Evolutionary conservation across 2,797 vertebrate genomes (phyloP), one percentile per base, ranked within the genome.

Genomic region (Mus minutoides): DNA sequence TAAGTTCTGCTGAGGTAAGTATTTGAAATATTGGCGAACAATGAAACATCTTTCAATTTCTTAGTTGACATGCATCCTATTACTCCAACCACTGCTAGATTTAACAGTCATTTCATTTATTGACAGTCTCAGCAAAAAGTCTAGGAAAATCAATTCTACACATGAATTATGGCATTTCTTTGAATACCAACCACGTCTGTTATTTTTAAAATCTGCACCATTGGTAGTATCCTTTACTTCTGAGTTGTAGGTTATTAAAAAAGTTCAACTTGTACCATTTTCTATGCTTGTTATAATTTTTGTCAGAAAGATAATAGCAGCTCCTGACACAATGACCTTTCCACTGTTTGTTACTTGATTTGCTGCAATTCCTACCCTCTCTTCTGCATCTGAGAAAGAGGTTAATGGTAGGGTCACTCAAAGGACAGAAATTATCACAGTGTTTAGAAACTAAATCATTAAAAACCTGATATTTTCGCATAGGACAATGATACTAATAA

Each of bases 391-490:
- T 40, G 88, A 76, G 80, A 97, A 96, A 96, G 86, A 97, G 92
- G 94, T 97, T 77, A 98, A 97, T 90, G 96, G 78, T 97, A 95
- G 96, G 97, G 94, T 97, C 56, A 54, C 96, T 98, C 90, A 94
- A 97, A 97, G 97, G 83, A 97, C 90, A 98, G 95, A 96, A 94
- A 97, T 93, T 93, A 98, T 95, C 93, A 96, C 95, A 97, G 97
- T 83, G 88, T 96, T 98, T 97, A 98, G 98, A 97, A 97, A 96
- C 93, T 73, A 88, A 98, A 97, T 98, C 93, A 98, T 98, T 98
- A 98, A 97, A 97, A 97, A 97, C 96, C 96, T 96, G 93, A 56
- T 98, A 97, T 96, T 92, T 90, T 97, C 77, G 43, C 80, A 92
- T 82, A 95, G 97, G 97, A 97, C 94, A 98, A 95, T 97, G 94